phyloP scores from a whole-genome alignment of 2,113 vertebrate genomes.

The Elephas maximus region DNA sequence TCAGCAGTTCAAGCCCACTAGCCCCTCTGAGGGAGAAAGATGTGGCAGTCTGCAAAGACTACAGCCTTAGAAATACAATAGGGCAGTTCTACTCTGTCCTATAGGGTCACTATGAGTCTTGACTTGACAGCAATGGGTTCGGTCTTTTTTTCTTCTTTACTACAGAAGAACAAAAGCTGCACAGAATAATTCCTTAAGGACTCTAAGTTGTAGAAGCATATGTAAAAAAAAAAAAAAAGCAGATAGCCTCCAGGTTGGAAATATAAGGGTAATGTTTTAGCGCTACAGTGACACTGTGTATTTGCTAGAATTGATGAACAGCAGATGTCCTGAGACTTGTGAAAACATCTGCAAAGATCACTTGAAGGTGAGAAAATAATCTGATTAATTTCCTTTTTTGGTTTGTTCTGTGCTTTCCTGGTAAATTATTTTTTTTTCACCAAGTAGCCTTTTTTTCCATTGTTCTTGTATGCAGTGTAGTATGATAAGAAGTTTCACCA shows the following conservation, averaged over 20 bases:
- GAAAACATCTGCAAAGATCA: constrained; percentile 67
- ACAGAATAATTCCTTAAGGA: constrained; percentile 60
- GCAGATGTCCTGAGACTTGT: constrained; percentile 73
- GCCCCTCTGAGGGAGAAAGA: not conserved
- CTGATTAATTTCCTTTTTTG: constrained; percentile 61
- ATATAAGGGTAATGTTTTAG: constrained; percentile 18
- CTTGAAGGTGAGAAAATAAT: constrained; percentile 67
- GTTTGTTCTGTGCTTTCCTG: constrained; percentile 40
- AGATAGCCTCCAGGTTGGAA: constrained; percentile 56
- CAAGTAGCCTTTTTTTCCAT: constrained; percentile 35
- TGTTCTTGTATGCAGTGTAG: not conserved
- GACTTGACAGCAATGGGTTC: not conserved
- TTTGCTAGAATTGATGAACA: constrained; percentile 72
- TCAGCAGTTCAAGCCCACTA: not conserved
- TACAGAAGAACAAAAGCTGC: constrained; percentile 33
- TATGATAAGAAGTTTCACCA: constrained; percentile 28
- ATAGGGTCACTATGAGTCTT: not conserved
- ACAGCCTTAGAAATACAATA: not conserved
- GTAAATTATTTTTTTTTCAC: constrained; percentile 57
- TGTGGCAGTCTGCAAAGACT: not conserved
- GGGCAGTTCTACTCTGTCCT: too few species aligned
- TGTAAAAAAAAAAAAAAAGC: not conserved
- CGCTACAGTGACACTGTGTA: constrained; percentile 43
- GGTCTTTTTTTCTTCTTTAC: not conserved
- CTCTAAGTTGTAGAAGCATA: constrained; percentile 54